Base-by-base conservation (phyloP, 2,797 vertebrate genomes). In the Babyrousa celebensis region DNA sequence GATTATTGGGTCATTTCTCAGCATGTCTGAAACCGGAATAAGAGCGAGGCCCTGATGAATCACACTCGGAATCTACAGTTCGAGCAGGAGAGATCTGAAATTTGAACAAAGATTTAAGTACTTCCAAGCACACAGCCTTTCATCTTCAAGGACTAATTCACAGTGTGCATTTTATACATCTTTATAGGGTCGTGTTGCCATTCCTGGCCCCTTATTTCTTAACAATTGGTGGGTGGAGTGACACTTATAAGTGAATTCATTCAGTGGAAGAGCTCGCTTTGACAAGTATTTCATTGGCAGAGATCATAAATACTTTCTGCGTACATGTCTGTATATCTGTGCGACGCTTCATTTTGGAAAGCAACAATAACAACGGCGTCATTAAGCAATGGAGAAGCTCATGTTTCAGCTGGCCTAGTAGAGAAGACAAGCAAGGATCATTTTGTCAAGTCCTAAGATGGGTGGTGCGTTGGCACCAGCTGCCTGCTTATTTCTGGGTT, bases 1-100 rank as follows among this genome's bases (percentile, higher is more conserved):
- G 92, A 96, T 70, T 97, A 63, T 4, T 86, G 96, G 94, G 94
- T 96, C 85, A 80, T 97, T 98, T 97, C 63, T 54, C 92, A 97
- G 92, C 58, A 75, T 52, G 86, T 84, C 75, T 96, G 93, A 27
- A 72, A 77, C 85, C 60, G 29, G 60, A 95, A 92, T 29, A 25
- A 83, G 40, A 88, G 71, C 0, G 10, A 88, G 32, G 9, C 63
- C 65, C 86, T 60, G 93, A 96, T 96, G 83, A 32, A 67, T 32
- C 27, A 80, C 29, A 65, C 5, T 36, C 90, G 8, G 67, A 29
- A 36, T 91, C 32, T 4, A 16, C 12, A 67, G 80, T 70, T 93
- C 72, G 91, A 95, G 91, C 80, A 89, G 68, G 23, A 94, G 68
- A 62, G 78, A 96, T 95, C 82, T 96, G 67, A 25, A 91, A 95